These are phyloP conservation scores for Portunus trituberculatus DNA, from an alignment of 1,140 invertebrate genomes.

Conservation along the genomic window DNA sequence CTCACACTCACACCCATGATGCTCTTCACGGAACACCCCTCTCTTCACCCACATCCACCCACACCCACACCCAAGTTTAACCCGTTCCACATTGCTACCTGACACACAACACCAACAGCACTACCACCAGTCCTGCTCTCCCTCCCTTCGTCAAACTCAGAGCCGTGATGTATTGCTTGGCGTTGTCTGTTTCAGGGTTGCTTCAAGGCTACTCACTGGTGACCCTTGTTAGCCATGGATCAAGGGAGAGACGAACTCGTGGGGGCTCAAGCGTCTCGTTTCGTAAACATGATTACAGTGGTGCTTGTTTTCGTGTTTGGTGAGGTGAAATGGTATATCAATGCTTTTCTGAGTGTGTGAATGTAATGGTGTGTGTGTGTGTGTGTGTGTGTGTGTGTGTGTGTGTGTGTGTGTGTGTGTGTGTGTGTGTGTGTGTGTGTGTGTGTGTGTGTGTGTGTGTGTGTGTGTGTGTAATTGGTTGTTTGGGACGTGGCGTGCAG, in stretches of 20 bases:
- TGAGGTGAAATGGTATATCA: background rate
- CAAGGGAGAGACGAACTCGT: background rate
- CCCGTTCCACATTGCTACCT: background rate
- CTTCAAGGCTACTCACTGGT: background rate
- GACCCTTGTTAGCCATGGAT: background rate
- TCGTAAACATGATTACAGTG: background rate
- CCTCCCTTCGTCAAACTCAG: background rate
- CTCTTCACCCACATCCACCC: no score
- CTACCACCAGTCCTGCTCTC: background rate
- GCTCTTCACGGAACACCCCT: no score
- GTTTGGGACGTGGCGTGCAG: no score
- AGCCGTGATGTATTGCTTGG: no score
- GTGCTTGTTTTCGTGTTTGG: background rate
- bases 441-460: conserved; percentile 20
- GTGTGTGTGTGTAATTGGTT: background rate
- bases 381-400: background rate
- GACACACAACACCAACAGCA: background rate
- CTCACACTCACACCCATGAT: no score
- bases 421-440: conserved; percentile 13
- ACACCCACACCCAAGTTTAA: background rate
- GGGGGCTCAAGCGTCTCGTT: background rate
- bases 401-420: conserved; percentile 9
- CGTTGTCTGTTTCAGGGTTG: background rate
- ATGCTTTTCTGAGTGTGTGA: background rate
- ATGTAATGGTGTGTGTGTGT: background rate